These are phyloP conservation scores for Danio aesculapii DNA, from an alignment of 2,797 vertebrate species.

Conservation along the genomic window DNA sequence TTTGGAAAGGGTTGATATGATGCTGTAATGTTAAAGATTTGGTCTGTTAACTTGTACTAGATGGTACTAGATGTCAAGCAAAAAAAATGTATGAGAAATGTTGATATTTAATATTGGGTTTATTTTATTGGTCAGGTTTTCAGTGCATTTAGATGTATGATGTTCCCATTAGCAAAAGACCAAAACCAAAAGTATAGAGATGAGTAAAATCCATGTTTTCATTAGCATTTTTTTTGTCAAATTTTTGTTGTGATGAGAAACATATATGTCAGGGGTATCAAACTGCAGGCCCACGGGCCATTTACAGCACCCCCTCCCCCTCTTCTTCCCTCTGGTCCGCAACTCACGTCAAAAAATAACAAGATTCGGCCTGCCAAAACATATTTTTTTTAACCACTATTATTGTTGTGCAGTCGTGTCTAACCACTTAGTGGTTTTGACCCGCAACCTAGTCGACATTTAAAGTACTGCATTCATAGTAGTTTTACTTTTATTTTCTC, in stretches of 20 bases:
- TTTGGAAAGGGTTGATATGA: constrained; percentile 15
- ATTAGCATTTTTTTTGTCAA: background rate
- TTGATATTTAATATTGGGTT: background rate
- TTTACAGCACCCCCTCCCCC: too few relatives aligned
- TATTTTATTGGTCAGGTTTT: background rate
- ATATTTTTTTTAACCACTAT: too few relatives aligned
- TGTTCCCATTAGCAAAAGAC: background rate
- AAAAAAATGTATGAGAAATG: background rate
- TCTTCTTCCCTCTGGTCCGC: too few relatives aligned
- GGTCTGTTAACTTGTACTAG: background rate
- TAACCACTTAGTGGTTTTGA: too few relatives aligned
- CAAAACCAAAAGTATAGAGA: background rate
- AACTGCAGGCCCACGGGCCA: too few relatives aligned
- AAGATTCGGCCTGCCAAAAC: too few relatives aligned
- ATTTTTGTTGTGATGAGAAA: background rate
- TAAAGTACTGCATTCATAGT: too few relatives aligned
- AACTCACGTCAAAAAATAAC: too few relatives aligned
- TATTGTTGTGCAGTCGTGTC: too few relatives aligned
- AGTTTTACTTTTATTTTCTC: too few relatives aligned
- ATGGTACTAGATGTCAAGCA: background rate
- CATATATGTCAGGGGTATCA: too few relatives aligned
- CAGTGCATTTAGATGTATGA: background rate
- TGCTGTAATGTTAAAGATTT: constrained; percentile 17
- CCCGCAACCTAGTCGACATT: too few relatives aligned
- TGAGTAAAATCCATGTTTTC: background rate